Base-by-base conservation (phyloP, 2,113 vertebrate species). In the Odontesthes bonariensis region DNA sequence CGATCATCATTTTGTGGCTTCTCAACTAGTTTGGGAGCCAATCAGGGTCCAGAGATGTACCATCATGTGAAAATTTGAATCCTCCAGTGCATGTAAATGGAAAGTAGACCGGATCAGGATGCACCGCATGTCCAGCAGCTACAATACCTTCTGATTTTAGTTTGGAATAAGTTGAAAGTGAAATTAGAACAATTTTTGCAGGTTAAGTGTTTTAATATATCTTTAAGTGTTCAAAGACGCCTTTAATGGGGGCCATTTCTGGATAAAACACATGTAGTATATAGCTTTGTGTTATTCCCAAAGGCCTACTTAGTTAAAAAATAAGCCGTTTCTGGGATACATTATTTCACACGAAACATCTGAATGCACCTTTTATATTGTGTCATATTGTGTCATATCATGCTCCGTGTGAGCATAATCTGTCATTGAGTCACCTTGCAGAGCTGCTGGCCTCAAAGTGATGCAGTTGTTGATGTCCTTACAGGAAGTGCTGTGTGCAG, bases 401-500 rank as follows among this genome's bases (percentile, higher is more conserved):
- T 20, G 57, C 27, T 32, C 49, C 6, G 1, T 59, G 51, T 23
- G 49, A 54, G 35, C 23, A 40, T 20, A 73, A 68, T 65, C 5
- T 27, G 27, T 27, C 3, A 1, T 27, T 27, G 27, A 40, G 63
- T 62, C 12, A 47, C 22, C 38, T 60, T 60, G 51, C 42, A 16
- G 69, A 40, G 11, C 12, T 31, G 22, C 49, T 32, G 55, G 49
- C 77, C 73, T 53, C 17, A 10, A 56, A 16, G 72, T 89, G 65
- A 87, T 73, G 69, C 52, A 65, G 65, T 16, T 78, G n/a, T 77
- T 49, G 63, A 65, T 81, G 76, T 86, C 54, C 86, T 86, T 81
- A 74, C 84, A 91, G 91, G 88, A 84, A 84, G 52, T 22, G 62
- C 74, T 16, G 68, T 65, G 38, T 82, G 81, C 86, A 32, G 75